Base-by-base conservation (phyloP, 2,113 vertebrate genomes). In the Lathamus discolor region DNA sequence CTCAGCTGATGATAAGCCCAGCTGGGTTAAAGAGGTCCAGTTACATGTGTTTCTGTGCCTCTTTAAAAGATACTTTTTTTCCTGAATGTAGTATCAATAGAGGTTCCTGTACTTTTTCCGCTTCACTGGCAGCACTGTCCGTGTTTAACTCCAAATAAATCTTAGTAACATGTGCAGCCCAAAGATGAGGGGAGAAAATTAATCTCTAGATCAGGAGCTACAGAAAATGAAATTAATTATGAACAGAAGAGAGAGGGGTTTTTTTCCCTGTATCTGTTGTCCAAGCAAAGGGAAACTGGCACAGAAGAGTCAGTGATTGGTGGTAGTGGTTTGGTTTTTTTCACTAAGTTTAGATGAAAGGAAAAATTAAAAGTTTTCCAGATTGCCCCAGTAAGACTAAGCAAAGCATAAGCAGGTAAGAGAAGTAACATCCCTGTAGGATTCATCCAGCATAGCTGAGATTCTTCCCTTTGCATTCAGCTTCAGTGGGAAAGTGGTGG, bases 81-180 rank as follows among this genome's bases (percentile, higher is more conserved):
- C 1, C 48, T 70, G 61, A 90, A 7, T 37, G 17, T 37, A 9
- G 1, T 86, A 52, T 86, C 86, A 75, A 1, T 51, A 78, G 68
- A 93, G 29, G 29, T 75, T 89, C 19, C 31, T 78, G 33, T 52
- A 31, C 10, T 66, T 91, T 69, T 90, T 78, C 48, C 29, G 33
- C 22, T 89, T 84, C 15, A 35, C n/a, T 87, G 54, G 27, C 31
- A 87, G 37, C 37, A 5, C 25, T 74, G 57, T 87, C 77, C 70
- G 93, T 84, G 27, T 87, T 92, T 92, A 96, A 90, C 35, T 84
- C 76, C 52, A 84, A 29, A 72, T 84, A 94, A 84, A 79, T 83
- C 52, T 87, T 92, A 69, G 37, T 54, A 76, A 76, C 33, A 19
- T 10, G 4, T 69, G 52, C 41, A 91, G 31, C 52, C 20, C 44